Conservation (phyloP, 2,888 invertebrate genomes). For the Microplitis deprimator region DNA sequence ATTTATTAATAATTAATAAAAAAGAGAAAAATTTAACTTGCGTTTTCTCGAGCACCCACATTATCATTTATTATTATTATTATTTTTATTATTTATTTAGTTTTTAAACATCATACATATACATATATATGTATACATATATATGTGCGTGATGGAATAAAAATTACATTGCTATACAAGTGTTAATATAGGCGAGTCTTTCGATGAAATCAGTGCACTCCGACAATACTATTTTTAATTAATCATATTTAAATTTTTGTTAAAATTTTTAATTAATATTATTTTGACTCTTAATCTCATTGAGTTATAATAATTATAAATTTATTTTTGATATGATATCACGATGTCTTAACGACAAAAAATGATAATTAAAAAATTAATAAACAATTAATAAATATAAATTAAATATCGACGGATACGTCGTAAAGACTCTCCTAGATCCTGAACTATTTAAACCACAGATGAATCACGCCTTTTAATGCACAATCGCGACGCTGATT, state of each 20-base stretch:
- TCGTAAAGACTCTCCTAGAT: constrained; percentile 26
- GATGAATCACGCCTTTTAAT: constrained; percentile 39
- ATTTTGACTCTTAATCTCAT: constrained; percentile 5
- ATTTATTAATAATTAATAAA: background rate
- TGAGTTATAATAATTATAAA: constrained; percentile 30
- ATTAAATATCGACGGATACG: constrained; percentile 28
- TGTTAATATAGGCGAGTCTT: constrained; percentile 35
- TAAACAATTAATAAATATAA: constrained; percentile 8
- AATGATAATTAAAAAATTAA: constrained; percentile 28
- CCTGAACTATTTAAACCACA: constrained; percentile 32
- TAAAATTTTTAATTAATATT: background rate
- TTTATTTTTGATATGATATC: constrained; percentile 42
- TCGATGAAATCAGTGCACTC: constrained; percentile 37
- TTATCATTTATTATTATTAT: constrained; percentile 10
- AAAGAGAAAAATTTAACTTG: constrained; percentile 1
- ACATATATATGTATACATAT: constrained; percentile 5
- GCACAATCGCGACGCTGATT: constrained; percentile 39
- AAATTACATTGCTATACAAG: constrained; percentile 22
- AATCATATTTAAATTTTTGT: background rate
- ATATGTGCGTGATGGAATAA: constrained; percentile 33
- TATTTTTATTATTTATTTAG: constrained; percentile 16
- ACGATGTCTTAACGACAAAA: constrained; percentile 40
- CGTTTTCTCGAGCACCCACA: constrained; percentile 28
- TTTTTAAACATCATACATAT: constrained; percentile 31
- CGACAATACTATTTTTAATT: constrained; percentile 11